phyloP scores from a whole-genome alignment of 2,113 vertebrate species.

The Brachyhypopomus gauderio region DNA sequence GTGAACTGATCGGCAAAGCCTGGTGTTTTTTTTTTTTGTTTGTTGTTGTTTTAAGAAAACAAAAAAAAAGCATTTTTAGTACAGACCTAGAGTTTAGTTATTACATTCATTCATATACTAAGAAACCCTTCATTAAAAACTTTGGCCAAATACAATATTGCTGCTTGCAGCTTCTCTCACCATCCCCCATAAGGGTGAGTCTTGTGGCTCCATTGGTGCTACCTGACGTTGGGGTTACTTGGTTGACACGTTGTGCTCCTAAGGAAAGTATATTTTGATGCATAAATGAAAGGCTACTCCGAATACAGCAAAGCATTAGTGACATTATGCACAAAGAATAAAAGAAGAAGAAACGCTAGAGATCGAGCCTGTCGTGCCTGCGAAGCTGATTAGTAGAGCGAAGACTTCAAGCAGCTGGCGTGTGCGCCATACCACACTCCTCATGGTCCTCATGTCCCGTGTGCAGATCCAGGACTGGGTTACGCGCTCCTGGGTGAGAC shows the following conservation, averaged over 20 bases:
- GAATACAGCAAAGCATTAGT: no score
- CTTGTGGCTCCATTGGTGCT: slow-evolving; percentile 79
- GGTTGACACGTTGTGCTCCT: slow-evolving; percentile 69
- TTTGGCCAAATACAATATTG: no score
- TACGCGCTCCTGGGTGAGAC: no score
- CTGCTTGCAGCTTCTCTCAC: slow-evolving; percentile 58
- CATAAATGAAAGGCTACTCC: no score
- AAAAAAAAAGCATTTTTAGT: neutral
- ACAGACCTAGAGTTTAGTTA: no score
- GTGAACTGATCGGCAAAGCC: slow-evolving; percentile 85
- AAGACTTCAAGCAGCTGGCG: slow-evolving; percentile 14
- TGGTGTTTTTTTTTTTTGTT: no score
- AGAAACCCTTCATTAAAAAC: no score
- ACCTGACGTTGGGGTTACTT: slow-evolving; percentile 67
- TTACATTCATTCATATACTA: no score
- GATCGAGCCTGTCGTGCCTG: slow-evolving; percentile 13
- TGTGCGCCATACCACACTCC: neutral
- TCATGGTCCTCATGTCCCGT: slow-evolving; percentile 19
- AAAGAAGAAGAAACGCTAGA: neutral
- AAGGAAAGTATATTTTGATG: slow-evolving; percentile 51
- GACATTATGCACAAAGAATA: neutral
- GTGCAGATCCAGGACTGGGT: no score
- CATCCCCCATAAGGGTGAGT: slow-evolving; percentile 76
- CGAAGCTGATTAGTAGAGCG: slow-evolving; percentile 11
- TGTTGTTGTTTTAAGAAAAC: neutral